Evolutionary conservation across 2,113 vertebrate species (phyloP).

Genomic region (Anguilla japonica): DNA sequence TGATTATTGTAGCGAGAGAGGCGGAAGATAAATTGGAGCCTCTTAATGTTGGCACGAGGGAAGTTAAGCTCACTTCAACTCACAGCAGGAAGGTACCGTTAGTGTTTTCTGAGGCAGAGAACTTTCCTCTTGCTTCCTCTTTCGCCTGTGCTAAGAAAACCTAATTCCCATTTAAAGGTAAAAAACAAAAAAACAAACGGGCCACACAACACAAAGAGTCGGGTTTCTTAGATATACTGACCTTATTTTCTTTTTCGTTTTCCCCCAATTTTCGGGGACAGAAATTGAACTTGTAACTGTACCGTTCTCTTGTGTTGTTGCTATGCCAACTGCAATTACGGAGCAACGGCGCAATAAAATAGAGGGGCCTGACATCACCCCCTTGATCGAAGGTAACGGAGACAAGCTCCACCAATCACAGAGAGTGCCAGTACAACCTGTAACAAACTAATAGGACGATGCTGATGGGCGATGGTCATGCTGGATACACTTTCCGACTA

Average conservation of each 20-base stretch:
- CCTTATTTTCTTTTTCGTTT: not conserved
- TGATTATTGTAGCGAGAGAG: conserved; percentile 26
- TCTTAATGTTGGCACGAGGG: conserved; percentile 18
- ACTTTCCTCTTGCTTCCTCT: conserved; percentile 14
- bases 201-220: not conserved
- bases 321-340: too few relatives aligned
- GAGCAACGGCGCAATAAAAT: too few relatives aligned
- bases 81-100: conserved; percentile 23
- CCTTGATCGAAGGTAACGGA: too few relatives aligned
- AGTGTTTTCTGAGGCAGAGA: conserved; percentile 21
- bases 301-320: too few relatives aligned
- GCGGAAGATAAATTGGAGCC: conserved; percentile 13
- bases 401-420: too few relatives aligned
- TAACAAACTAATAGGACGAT: too few relatives aligned
- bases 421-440: too few relatives aligned
- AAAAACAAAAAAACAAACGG: not conserved
- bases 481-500: too few relatives aligned
- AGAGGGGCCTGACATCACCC: too few relatives aligned
- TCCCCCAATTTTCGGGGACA: not conserved
- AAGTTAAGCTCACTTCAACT: conserved; percentile 22
- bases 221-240: not conserved
- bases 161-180: conserved; percentile 13
- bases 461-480: too few relatives aligned
- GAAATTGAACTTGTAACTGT: too few relatives aligned
- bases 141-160: not conserved